These are phyloP conservation scores for Tachina lurida DNA, from an alignment of 2,888 invertebrate genomes.

Conservation along the genomic window DNA sequence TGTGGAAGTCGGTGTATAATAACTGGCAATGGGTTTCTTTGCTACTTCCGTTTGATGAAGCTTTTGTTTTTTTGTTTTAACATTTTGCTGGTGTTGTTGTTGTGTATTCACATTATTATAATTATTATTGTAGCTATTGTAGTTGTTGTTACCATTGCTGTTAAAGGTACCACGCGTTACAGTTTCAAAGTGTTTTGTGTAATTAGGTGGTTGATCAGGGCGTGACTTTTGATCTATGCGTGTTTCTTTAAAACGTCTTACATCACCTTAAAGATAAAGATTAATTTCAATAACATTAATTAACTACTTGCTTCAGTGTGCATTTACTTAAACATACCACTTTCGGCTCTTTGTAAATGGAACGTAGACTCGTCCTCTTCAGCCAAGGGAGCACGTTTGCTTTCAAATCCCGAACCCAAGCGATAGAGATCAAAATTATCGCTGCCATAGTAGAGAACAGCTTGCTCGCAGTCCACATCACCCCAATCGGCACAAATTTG, in stretches of 20 bases:
- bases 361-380: slow-evolving; percentile 89
- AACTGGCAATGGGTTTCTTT: slow-evolving; percentile 79
- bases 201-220: slow-evolving; percentile 77
- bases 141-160: slow-evolving; percentile 56
- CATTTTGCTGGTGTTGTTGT: slow-evolving; percentile 41
- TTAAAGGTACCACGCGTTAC: slow-evolving; percentile 73
- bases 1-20: slow-evolving; percentile 78
- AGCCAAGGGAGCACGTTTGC: slow-evolving; percentile 85
- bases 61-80: slow-evolving; percentile 62
- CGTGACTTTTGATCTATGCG: slow-evolving; percentile 80
- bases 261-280: slow-evolving; percentile 76
- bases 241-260: slow-evolving; percentile 80
- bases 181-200: slow-evolving; percentile 75
- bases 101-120: slow-evolving; percentile 75
- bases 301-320: slow-evolving; percentile 38
- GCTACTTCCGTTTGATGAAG: slow-evolving; percentile 73
- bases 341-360: slow-evolving; percentile 88
- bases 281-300: slow-evolving; percentile 33
- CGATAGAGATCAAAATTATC: slow-evolving; percentile 94
- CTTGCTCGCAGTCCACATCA: slow-evolving; percentile 93
- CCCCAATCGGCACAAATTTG: slow-evolving; percentile 96
- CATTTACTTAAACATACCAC: slow-evolving; percentile 82
- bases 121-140: slow-evolving; percentile 49
- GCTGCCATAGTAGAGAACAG: slow-evolving; percentile 90
- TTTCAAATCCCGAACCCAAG: slow-evolving; percentile 89